Base-by-base conservation (phyloP, 2,888 invertebrate species). In the Aplocera efformata region DNA sequence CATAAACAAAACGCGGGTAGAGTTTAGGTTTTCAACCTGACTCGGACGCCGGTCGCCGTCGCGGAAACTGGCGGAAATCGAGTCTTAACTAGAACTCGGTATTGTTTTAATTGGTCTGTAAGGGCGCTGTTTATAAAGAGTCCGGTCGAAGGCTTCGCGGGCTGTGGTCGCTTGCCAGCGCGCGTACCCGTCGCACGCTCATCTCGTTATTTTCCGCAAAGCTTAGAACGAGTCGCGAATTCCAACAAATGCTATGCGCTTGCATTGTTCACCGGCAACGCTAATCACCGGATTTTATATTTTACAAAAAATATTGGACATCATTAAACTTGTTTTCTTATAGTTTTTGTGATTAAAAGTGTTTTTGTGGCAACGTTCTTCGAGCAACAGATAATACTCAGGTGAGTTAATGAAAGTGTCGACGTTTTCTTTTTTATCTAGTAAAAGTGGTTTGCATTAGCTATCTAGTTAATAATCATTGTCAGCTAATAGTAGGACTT, bases 71-170 rank as follows among this genome's bases (percentile, higher is more conserved):
- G 82, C 62, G 66, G 65, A 62, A 71, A 81, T 81, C 85, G 73
- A 68, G 83, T 77, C 68, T 32, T 73, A 84, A 83, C 85, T 82
- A 80, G 85, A 75, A 75, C 53, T 55, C 69, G 63, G 72, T 67
- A 80, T 77, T 77, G 70, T 61, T 64, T 64, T 78, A 73, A 84
- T 81, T 83, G 80, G 76, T 67, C 3, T 17, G 13, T 76, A 74
- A 79, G 80, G 80, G 79, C 74, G 77, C 58, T 49, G 60, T 68
- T 69, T 82, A 79, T 78, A 80, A 71, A 72, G 67, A 67, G 58
- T 58, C 48, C 58, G 33, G 48, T 50, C 50, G 63, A 56, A 80
- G 79, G 74, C 76, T 81, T 70, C 58, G 57, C 55, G 48, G 58
- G 68, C 65, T 73, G 57, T 71, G 58, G 50, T 54, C 50, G 63